Percentiles rank a stretch among this genome's conserved stretches.
Conservation (phyloP, 2,888 invertebrate species). For the Schizaphis graminum region DNA sequence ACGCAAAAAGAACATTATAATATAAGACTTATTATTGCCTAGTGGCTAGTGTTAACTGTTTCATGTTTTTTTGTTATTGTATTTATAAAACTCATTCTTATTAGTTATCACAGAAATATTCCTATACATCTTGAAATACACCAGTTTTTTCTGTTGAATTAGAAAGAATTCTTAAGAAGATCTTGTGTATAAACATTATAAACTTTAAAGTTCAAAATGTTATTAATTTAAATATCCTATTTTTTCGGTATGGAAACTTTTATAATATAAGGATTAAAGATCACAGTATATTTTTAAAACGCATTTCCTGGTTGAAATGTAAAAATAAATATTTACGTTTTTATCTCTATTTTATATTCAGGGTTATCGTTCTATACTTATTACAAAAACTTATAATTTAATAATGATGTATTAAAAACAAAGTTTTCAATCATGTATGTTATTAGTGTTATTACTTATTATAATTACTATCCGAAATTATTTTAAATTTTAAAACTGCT, state of each 20-base stretch:
- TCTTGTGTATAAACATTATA: neutral
- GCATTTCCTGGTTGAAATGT: neutral
- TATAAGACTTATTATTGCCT: neutral
- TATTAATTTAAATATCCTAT: neutral
- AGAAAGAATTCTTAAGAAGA: neutral
- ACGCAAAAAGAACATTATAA: neutral
- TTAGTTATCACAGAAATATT: neutral
- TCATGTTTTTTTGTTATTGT: neutral
- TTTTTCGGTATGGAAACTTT: neutral
- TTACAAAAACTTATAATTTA: neutral
- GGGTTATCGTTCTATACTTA: neutral
- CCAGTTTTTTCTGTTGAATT: neutral
- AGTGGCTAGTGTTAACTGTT: neutral
- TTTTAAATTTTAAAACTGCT: neutral
- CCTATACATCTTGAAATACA: neutral
- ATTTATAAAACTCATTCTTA: neutral
- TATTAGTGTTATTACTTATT: neutral
- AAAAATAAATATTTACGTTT: neutral
- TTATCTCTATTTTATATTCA: neutral
- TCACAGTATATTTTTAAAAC: neutral
- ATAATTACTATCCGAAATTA: neutral
- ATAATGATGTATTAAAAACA: neutral
- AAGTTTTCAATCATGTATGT: neutral
- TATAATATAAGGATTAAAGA: no score
- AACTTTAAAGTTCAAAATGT: neutral